Evolutionary conservation across 2,113 vertebrate species (phyloP).

Genomic region (Oryzias melastigma): DNA sequence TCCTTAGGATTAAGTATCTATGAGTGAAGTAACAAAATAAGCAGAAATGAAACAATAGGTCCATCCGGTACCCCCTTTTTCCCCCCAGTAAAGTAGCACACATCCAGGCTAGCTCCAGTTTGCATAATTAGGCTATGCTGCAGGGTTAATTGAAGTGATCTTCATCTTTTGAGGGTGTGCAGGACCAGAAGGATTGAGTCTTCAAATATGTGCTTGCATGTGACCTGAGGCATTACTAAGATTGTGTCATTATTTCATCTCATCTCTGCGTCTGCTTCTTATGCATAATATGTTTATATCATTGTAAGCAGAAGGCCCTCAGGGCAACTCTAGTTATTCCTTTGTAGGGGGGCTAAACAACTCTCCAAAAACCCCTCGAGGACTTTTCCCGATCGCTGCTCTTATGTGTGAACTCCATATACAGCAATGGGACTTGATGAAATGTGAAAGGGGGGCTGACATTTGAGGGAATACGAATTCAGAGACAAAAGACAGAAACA

Average conservation of each 20-base stretch:
- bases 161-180: slow-evolving; percentile 46
- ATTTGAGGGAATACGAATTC: slow-evolving; percentile 52
- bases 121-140: slow-evolving; percentile 56
- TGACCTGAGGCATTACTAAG: slow-evolving; percentile 34
- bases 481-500: slow-evolving; percentile 29
- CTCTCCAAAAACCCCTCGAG: slow-evolving; percentile 25
- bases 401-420: slow-evolving; percentile 31
- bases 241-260: slow-evolving; percentile 57
- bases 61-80: slow-evolving; percentile 43
- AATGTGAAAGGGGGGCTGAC: slow-evolving; percentile 45
- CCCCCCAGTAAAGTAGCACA: slow-evolving; percentile 10
- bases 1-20: too few relatives aligned
- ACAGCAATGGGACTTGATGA: slow-evolving; percentile 49
- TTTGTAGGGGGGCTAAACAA: slow-evolving; percentile 30
- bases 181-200: slow-evolving; percentile 34
- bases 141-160: slow-evolving; percentile 75
- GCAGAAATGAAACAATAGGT: slow-evolving; percentile 59
- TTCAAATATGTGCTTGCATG: slow-evolving; percentile 10
- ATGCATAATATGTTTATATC: slow-evolving; percentile 61
- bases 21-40: slow-evolving; percentile 18
- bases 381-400: slow-evolving; percentile 42
- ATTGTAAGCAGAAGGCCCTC: slow-evolving; percentile 41
- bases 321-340: slow-evolving; percentile 38
- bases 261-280: slow-evolving; percentile 53
- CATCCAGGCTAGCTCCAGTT: slow-evolving; percentile 20